These are phyloP conservation scores for Pristionchus japonicus DNA, from an alignment of 2,888 invertebrate genomes.

Conservation along the genomic window DNA sequence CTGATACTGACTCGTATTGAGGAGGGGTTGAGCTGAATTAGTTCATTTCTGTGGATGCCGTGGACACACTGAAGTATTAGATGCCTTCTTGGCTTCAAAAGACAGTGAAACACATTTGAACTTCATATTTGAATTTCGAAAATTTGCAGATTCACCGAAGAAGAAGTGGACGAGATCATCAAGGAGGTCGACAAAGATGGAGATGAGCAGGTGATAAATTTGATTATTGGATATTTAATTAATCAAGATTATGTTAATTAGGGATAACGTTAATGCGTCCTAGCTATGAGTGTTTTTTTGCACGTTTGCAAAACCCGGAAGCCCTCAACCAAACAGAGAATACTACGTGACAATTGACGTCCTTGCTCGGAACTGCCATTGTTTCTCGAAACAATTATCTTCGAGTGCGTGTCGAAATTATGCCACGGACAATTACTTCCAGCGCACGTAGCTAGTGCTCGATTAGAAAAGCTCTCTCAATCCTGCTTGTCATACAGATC, in stretches of 20 bases:
- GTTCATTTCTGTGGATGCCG: background rate
- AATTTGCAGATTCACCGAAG: conserved; percentile 70
- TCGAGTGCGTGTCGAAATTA: background rate
- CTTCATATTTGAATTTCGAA: background rate
- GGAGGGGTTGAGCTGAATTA: background rate
- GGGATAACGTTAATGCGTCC: too few species aligned
- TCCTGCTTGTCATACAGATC: background rate
- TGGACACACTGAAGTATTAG: background rate
- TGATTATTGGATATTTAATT: background rate
- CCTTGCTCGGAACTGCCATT: background rate
- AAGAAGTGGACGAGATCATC: conserved; percentile 75
- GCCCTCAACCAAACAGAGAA: background rate
- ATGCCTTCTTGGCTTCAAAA: too few species aligned
- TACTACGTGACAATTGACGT: background rate
- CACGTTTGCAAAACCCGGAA: background rate
- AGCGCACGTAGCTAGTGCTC: background rate
- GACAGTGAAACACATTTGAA: background rate
- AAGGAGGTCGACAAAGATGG: conserved; percentile 75
- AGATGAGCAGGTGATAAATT: conserved; percentile 70
- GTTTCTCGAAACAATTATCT: background rate
- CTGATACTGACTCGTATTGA: background rate
- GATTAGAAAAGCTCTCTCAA: background rate
- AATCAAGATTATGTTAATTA: background rate
- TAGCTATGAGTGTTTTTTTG: too few species aligned
- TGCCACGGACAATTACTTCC: background rate